A percentile compares a stretch with the other conserved stretches of the same genome.
Evolutionary conservation across 2,113 vertebrate species (phyloP).

Genomic region (Chinchilla lanigera): DNA sequence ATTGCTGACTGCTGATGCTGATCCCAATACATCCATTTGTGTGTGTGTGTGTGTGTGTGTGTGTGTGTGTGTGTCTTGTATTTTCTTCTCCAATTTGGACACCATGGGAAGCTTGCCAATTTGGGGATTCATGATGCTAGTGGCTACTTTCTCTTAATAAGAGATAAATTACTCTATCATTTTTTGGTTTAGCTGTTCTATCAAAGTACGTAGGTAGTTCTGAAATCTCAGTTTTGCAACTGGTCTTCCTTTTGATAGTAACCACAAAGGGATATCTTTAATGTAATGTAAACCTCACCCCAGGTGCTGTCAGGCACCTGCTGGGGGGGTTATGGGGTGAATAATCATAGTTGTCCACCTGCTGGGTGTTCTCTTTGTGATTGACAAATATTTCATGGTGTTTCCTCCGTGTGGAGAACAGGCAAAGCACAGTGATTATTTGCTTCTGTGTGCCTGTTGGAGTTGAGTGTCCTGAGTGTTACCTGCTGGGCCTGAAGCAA

Average conservation of each 20-base stretch:
- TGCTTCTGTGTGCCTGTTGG: neutral
- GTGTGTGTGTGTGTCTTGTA: neutral
- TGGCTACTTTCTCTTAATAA: slow-evolving; percentile 34
- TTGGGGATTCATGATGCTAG: neutral
- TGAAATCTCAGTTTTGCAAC: slow-evolving; percentile 51
- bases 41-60: neutral
- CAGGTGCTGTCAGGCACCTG: slow-evolving; percentile 41
- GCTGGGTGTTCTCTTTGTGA: slow-evolving; percentile 28
- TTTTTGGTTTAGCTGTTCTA: neutral
- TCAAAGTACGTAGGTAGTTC: slow-evolving; percentile 19
- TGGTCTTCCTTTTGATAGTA: slow-evolving; percentile 35
- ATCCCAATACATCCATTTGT: neutral
- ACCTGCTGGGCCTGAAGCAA: slow-evolving; percentile 37
- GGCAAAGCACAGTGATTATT: neutral
- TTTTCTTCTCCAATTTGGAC: neutral
- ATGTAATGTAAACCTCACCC: slow-evolving; percentile 1
- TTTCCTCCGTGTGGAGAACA: slow-evolving; percentile 30
- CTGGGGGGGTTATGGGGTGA: slow-evolving; percentile 51
- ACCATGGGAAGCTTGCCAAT: neutral
- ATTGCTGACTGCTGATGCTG: neutral
- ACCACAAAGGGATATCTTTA: slow-evolving; percentile 29
- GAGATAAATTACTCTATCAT: slow-evolving; percentile 12
- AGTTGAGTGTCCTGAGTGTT: neutral
- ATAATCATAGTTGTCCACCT: slow-evolving; percentile 49
- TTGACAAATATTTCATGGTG: slow-evolving; percentile 61